Percentiles rank a stretch among this genome's conserved stretches.
Conservation (phyloP, 2,113 vertebrate genomes). For the Pandion haliaetus region DNA sequence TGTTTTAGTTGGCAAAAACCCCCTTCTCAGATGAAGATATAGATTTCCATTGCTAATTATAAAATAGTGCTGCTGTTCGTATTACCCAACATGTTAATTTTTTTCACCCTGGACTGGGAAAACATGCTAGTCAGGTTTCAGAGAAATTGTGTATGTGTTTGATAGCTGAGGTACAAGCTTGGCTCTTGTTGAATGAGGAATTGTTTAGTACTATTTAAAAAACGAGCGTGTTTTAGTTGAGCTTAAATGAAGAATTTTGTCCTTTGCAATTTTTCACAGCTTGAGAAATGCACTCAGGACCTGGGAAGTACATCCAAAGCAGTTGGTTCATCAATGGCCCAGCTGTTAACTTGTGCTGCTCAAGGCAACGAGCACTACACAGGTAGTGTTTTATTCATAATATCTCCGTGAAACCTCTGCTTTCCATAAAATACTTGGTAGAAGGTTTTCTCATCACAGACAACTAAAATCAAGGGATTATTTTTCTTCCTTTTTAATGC, state of each 20-base stretch:
- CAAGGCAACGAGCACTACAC: conserved; percentile 98
- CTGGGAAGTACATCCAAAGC: conserved; percentile 96
- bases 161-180: not conserved
- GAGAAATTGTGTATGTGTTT: not conserved
- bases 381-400: conserved; percentile 71
- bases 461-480: not conserved
- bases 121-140: not conserved
- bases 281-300: conserved; percentile 97
- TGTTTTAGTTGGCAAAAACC: not conserved
- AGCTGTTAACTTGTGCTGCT: conserved; percentile 94
- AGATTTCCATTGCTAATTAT: not conserved
- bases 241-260: not conserved
- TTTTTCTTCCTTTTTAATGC: not conserved
- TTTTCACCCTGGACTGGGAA: not conserved
- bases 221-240: not conserved
- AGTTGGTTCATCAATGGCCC: conserved; percentile 97
- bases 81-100: not conserved
- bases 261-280: conserved; percentile 68
- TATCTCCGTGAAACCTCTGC: not conserved
- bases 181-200: not conserved
- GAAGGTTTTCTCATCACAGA: not conserved
- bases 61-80: not conserved
- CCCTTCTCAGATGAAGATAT: not conserved
- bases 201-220: not conserved
- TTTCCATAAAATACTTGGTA: not conserved